Percentiles rank a stretch among this genome's conserved stretches.
Evolutionary conservation across 1,140 invertebrate species (phyloP).

Genomic region (Sycophaga agraensis): DNA sequence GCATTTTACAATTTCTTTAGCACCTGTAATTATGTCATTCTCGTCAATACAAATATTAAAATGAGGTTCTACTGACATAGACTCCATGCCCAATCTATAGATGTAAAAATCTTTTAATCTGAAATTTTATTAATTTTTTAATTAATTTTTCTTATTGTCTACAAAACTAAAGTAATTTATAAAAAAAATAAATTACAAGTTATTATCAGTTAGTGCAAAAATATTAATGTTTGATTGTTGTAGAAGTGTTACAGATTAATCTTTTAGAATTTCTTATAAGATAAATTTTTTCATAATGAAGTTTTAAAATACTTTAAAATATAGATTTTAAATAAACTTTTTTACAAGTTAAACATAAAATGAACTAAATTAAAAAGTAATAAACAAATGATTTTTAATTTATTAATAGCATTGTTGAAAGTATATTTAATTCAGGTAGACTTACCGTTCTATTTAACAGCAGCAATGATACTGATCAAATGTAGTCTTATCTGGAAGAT

Average conservation of each 20-base stretch:
- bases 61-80: constrained; percentile 38
- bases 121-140: not conserved
- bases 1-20: constrained; percentile 57
- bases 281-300: no score
- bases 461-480: constrained; percentile 11
- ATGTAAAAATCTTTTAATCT: not conserved
- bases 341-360: not conserved
- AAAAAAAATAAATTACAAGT: no score
- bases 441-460: constrained; percentile 1
- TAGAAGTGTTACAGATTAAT: no score
- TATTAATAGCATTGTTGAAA: not conserved
- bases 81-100: constrained; percentile 25
- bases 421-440: not conserved
- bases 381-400: no score
- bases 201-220: no score
- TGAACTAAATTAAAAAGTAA: not conserved
- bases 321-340: not conserved
- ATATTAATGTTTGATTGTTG: no score
- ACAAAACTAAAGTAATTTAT: no score
- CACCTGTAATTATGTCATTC: constrained; percentile 58
- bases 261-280: no score
- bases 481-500: constrained; percentile 2
- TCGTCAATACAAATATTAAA: constrained; percentile 57
- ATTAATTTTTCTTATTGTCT: no score
- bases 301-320: not conserved